Evolutionary conservation across 2,888 invertebrate species (phyloP).

Genomic region (Phengaris arion): DNA sequence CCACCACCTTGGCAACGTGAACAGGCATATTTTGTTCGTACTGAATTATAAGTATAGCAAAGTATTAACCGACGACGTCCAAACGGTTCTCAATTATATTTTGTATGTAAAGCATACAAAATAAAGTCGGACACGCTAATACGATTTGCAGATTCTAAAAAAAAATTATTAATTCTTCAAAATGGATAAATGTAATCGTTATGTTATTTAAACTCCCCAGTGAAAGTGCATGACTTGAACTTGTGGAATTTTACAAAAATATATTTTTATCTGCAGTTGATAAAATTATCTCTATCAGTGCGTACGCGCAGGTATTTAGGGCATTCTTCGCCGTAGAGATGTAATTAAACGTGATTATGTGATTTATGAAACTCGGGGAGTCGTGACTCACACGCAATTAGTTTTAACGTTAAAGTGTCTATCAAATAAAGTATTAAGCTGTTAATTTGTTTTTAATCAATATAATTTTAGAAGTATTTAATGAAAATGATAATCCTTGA

Average conservation of each 20-base stretch:
- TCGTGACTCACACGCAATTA: background rate
- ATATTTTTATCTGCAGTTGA: background rate
- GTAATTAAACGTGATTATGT: constrained; percentile 17
- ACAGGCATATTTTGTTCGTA: too few relatives aligned
- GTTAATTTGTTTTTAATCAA: background rate
- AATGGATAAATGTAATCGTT: background rate
- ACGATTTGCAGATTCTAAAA: too few relatives aligned
- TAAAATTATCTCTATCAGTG: background rate
- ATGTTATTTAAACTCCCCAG: background rate
- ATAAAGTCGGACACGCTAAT: too few relatives aligned
- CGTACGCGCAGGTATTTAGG: constrained; percentile 10
- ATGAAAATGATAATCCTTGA: too few relatives aligned
- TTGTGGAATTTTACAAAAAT: background rate
- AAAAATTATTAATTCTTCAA: background rate
- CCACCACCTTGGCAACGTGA: too few relatives aligned
- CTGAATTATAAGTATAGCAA: too few relatives aligned
- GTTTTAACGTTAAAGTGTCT: background rate
- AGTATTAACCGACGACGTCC: too few relatives aligned
- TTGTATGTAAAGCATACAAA: too few relatives aligned
- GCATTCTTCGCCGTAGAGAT: background rate
- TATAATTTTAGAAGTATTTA: background rate
- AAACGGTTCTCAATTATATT: too few relatives aligned
- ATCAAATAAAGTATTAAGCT: background rate
- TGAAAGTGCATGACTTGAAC: background rate
- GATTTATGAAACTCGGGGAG: background rate